phyloP scores from a whole-genome alignment of 2,888 invertebrate genomes.

The Allygus modestus region DNA sequence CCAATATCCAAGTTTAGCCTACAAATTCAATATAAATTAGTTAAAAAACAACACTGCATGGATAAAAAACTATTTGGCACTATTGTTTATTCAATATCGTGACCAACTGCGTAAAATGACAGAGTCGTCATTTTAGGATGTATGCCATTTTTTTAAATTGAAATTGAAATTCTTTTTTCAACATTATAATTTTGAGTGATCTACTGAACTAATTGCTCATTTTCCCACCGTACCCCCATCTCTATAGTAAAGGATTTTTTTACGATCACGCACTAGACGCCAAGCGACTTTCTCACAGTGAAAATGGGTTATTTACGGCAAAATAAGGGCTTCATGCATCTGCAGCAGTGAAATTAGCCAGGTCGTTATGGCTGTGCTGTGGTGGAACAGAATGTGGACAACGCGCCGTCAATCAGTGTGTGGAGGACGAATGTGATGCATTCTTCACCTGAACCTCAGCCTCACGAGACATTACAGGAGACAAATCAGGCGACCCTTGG shows the following conservation, averaged over 20 bases:
- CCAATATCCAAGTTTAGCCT: too few relatives aligned
- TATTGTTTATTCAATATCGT: too few relatives aligned
- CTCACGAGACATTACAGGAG: background rate
- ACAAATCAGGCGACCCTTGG: conserved; percentile 11
- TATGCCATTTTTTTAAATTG: too few relatives aligned
- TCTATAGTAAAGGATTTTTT: background rate
- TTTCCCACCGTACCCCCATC: background rate
- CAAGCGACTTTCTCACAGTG: conserved; percentile 22
- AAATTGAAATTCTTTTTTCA: too few relatives aligned
- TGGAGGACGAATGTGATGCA: background rate
- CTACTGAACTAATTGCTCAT: background rate
- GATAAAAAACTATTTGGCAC: too few relatives aligned
- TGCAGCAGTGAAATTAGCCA: background rate
- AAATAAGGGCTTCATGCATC: background rate
- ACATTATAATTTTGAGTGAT: too few relatives aligned
- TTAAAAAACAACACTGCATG: too few relatives aligned
- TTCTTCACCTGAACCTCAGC: background rate
- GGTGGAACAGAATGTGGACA: conserved; percentile 22
- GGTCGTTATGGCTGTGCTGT: conserved; percentile 1
- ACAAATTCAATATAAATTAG: too few relatives aligned
- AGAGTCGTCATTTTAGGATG: too few relatives aligned
- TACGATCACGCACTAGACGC: background rate
- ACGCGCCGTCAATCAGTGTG: background rate
- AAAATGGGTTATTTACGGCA: conserved; percentile 16
- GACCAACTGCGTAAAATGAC: too few relatives aligned